These are phyloP conservation scores for Malacosoma neustria DNA, from an alignment of 2,888 invertebrate species.

Conservation along the genomic window DNA sequence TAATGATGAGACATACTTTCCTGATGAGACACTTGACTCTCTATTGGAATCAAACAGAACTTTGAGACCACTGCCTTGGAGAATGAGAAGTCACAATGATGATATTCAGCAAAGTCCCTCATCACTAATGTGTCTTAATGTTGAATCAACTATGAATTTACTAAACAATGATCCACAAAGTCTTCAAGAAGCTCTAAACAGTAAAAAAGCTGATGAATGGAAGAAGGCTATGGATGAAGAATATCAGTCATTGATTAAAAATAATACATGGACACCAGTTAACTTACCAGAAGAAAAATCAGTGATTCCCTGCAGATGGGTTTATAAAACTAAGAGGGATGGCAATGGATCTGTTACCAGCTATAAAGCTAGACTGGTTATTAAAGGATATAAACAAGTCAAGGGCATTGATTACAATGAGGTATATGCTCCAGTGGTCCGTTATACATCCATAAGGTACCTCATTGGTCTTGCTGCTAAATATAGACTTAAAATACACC, in stretches of 20 bases:
- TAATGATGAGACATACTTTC: too few species aligned
- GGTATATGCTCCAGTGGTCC: too few species aligned
- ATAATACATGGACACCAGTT: conserved; percentile 6
- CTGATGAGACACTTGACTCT: too few species aligned
- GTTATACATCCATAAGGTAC: too few species aligned
- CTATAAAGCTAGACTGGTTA: conserved; percentile 12
- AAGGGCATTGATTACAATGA: too few species aligned
- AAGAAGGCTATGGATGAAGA: conserved; percentile 10
- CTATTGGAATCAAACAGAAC: too few species aligned
- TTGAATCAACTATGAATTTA: too few species aligned
- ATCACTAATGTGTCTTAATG: too few species aligned
- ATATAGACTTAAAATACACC: conserved; percentile 10
- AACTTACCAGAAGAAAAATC: conserved; percentile 6
- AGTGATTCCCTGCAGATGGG: conserved; percentile 7
- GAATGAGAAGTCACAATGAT: too few species aligned
- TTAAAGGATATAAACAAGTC: conserved; percentile 13
- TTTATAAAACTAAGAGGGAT: conserved; percentile 7
- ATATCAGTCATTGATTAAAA: conserved; percentile 9
- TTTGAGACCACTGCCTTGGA: too few species aligned
- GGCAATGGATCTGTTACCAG: conserved; percentile 6
- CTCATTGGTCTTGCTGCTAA: conserved; percentile 14
- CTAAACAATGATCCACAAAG: too few species aligned
- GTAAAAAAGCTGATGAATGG: conserved; percentile 10
- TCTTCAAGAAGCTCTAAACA: conserved; percentile 10
- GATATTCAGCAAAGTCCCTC: too few species aligned